Evolutionary conservation across 1,140 invertebrate species (phyloP).

Genomic region (Ceratitis capitata): DNA sequence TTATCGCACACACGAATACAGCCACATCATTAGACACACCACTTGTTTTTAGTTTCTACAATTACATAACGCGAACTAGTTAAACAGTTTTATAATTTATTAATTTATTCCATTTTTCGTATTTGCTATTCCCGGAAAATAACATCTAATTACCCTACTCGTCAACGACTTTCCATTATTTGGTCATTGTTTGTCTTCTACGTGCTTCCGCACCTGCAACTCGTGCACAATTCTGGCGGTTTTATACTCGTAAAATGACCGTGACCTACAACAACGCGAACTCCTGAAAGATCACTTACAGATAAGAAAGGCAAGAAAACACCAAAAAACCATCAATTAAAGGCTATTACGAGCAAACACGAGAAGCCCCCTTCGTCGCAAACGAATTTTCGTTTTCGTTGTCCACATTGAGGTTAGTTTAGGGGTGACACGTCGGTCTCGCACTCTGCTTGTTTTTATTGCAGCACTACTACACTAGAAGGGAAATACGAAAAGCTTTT

Average conservation of each 20-base stretch:
- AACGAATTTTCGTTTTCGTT: not conserved
- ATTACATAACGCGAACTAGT: too few relatives aligned
- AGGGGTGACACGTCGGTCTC: not conserved
- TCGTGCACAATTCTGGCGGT: not conserved
- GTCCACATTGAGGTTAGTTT: not conserved
- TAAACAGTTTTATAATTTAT: not conserved
- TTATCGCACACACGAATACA: too few relatives aligned
- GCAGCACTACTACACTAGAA: too few relatives aligned
- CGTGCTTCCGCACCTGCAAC: constrained; percentile 1
- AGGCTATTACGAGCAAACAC: constrained; percentile 39
- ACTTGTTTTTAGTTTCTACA: too few relatives aligned
- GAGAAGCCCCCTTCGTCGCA: not conserved
- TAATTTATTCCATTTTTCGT: not conserved
- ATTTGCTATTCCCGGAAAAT: not conserved
- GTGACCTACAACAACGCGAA: constrained; percentile 39
- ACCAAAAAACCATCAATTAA: constrained; percentile 42
- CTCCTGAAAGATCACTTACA: constrained; percentile 33
- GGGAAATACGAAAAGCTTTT: too few relatives aligned
- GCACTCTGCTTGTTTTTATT: too few relatives aligned
- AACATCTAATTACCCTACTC: not conserved
- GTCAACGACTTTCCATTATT: not conserved
- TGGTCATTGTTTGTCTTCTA: too few relatives aligned
- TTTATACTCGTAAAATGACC: constrained; percentile 26
- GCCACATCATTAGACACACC: too few relatives aligned
- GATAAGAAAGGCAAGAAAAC: constrained; percentile 33